Evolutionary conservation across 2,797 vertebrate species (phyloP).

Genomic region (Astyanax mexicanus): DNA sequence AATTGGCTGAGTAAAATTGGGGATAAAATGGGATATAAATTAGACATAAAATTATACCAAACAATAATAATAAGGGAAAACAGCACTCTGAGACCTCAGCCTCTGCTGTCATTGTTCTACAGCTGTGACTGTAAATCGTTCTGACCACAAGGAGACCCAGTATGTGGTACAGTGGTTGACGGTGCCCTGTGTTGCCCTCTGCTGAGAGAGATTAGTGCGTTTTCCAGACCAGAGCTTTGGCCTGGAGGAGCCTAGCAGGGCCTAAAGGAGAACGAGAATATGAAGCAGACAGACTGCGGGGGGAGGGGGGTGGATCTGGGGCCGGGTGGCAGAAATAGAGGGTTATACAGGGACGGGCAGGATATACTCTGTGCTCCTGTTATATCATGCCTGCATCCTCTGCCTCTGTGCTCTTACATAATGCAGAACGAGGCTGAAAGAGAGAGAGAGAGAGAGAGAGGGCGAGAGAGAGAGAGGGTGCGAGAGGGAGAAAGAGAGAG

Average conservation of each 20-base stretch:
- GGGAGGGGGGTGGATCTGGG: slow-evolving; percentile 34
- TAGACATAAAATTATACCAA: slow-evolving; percentile 14
- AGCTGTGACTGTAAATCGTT: neutral
- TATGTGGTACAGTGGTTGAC: neutral
- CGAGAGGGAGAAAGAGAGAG: slow-evolving; percentile 24
- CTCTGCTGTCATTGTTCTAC: neutral
- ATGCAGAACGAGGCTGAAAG: slow-evolving; percentile 27
- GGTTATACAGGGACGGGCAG: slow-evolving; percentile 54
- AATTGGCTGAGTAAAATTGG: too few relatives aligned
- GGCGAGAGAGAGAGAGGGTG: too few relatives aligned
- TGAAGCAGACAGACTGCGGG: slow-evolving; percentile 15
- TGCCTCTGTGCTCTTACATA: slow-evolving; percentile 46
- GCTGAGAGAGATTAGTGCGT: neutral
- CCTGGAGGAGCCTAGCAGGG: neutral
- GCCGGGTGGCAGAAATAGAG: slow-evolving; percentile 33
- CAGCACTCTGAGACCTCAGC: slow-evolving; percentile 3
- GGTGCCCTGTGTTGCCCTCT: neutral
- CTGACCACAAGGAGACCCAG: slow-evolving; percentile 14
- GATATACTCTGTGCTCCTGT: slow-evolving; percentile 42
- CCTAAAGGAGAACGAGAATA: slow-evolving; percentile 26
- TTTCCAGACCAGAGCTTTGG: slow-evolving; percentile 17
- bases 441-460: neutral
- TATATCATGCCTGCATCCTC: slow-evolving; percentile 46
- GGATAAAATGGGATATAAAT: too few relatives aligned
- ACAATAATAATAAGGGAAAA: neutral